Evolutionary conservation across 2,113 vertebrate genomes (phyloP).

Genomic region (Gavia stellata): DNA sequence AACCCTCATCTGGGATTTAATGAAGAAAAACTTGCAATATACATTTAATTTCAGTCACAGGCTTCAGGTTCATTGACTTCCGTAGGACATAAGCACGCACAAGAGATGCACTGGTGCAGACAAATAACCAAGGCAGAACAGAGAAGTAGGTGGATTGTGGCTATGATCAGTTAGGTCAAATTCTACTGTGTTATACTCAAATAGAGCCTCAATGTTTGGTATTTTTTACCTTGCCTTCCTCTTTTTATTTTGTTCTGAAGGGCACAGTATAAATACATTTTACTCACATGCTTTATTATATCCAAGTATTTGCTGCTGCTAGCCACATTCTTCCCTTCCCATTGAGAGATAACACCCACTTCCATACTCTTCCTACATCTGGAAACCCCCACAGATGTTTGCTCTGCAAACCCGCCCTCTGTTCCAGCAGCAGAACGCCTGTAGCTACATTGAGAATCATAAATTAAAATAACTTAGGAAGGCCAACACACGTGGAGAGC

Average conservation of each 20-base stretch:
- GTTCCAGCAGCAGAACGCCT: conserved; percentile 3
- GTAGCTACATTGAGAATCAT: background rate
- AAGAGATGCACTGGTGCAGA: background rate
- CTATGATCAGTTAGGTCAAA: background rate
- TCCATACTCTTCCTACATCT: conserved; percentile 21
- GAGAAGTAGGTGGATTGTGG: background rate
- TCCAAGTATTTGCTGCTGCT: conserved; percentile 4
- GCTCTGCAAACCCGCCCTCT: background rate
- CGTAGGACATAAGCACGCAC: background rate
- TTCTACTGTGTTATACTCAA: background rate
- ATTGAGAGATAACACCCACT: conserved; percentile 44
- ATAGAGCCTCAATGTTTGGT: background rate
- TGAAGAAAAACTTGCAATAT: background rate
- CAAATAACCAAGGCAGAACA: background rate
- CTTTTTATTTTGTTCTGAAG: background rate
- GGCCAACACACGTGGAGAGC: background rate
- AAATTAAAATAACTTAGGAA: conserved; percentile 20
- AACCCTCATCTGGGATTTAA: background rate
- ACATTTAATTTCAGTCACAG: background rate
- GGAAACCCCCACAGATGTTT: conserved; percentile 51
- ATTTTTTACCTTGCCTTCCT: background rate
- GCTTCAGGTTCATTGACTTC: background rate
- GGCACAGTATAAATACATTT: background rate
- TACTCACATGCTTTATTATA: background rate
- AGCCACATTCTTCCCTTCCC: conserved; percentile 20